Percentiles rank a stretch among this genome's conserved stretches.
phyloP scores from a whole-genome alignment of 2,797 vertebrate species.

The Argya squamiceps region DNA sequence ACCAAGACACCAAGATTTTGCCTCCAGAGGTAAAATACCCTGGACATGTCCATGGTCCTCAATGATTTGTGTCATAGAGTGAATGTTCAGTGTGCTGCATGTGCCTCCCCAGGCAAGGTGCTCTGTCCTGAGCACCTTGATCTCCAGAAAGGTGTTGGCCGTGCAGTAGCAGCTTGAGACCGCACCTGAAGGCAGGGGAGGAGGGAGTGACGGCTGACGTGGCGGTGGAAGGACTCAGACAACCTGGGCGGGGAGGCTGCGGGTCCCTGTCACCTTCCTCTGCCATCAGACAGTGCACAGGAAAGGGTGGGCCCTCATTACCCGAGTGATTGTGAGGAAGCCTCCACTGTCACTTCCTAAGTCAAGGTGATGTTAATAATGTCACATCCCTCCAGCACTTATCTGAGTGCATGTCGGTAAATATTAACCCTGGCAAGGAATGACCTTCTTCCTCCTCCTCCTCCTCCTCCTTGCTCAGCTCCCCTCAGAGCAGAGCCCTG shows the following conservation, averaged over 20 bases:
- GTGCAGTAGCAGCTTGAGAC: neutral
- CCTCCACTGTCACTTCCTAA: neutral
- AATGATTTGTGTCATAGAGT: neutral
- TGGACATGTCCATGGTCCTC: neutral
- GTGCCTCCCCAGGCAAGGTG: neutral
- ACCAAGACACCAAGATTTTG: neutral
- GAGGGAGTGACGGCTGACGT: accelerated
- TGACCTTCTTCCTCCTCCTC: neutral
- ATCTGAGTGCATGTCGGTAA: neutral
- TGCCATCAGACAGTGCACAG: neutral
- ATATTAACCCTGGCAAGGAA: neutral
- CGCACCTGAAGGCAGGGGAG: neutral
- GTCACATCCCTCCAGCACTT: slow-evolving; percentile 30
- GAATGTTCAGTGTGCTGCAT: accelerated
- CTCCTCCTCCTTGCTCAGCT: neutral
- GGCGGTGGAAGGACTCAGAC: accelerated
- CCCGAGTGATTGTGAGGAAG: neutral
- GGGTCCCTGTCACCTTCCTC: neutral
- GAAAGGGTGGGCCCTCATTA: slow-evolving; percentile 28
- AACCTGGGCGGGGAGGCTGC: accelerated
- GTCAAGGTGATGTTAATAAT: neutral
- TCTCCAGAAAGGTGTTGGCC: neutral
- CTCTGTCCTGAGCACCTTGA: neutral
- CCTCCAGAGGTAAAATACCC: neutral
- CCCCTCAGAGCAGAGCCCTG: neutral